Base-by-base conservation (phyloP, 1,140 invertebrate species). In the Papilio polyxenes region DNA sequence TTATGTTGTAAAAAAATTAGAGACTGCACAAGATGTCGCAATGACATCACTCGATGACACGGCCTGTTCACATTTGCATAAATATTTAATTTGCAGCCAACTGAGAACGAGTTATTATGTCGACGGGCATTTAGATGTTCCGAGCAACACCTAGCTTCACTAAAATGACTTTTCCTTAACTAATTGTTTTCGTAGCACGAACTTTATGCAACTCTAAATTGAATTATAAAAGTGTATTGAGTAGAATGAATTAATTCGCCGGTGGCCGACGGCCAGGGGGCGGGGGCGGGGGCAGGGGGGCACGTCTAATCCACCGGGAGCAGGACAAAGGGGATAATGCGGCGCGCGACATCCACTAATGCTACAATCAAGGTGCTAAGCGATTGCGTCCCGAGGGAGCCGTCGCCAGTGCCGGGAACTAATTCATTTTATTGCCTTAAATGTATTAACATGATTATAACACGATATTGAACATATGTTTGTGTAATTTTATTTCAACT, bases 291-390 rank as follows among this genome's bases (percentile, higher is more conserved):
- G 13, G 15, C 9, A 9, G 44, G 75, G 9, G 44, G 40, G 40
- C 8, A 20, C n/a, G 40, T 87, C 85, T 89, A 87, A 88, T 88
- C 87, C 82, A 81, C 72, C 81, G 76, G 49, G 51, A 51, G 49
- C 62, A 51, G 75, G 85, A 87, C 85, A 88, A 88, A 87, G 84
- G 86, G 87, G 85, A 88, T 89, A 85, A 88, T 82, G 85, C 82
- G 80, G 62, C 79, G 85, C 82, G 83, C 83, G 80, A 79, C 77
- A 65, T 79, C 77, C 59, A 40, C 77, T 37, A 81, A 82, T 82
- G 82, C 81, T 84, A 87, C 88, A 88, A 88, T 88, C 83, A 86
- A 86, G 86, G 87, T 84, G 86, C 81, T 83, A 85, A 86, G 85
- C 82, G 80, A 80, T 80, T 80, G 83, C 83, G 81, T 85, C 86